Evolutionary conservation across 2,113 vertebrate species (phyloP).

Genomic region (Chaetorhynchus papuensis): DNA sequence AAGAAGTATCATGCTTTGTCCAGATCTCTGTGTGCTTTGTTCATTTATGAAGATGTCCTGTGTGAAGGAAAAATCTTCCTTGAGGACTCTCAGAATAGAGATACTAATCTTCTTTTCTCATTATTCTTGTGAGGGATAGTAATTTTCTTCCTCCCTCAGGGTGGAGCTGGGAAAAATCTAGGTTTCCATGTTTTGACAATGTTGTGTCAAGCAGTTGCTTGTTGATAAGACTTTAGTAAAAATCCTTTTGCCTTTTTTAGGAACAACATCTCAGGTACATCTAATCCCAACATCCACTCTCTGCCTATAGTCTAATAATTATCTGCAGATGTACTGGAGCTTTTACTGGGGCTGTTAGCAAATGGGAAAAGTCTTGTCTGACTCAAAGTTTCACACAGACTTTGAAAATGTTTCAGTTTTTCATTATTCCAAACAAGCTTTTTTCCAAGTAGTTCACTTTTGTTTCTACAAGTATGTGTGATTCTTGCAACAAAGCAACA

Average conservation of each 20-base stretch:
- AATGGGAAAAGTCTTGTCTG: not conserved
- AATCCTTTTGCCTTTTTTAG: not conserved
- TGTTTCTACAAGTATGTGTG: not conserved
- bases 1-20: not conserved
- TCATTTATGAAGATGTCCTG: conserved; percentile 36
- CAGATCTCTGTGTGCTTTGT: not conserved
- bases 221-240: not conserved
- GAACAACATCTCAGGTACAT: not conserved
- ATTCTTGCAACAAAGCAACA: not conserved
- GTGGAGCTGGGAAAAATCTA: not conserved
- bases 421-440: not conserved
- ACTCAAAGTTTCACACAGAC: not conserved
- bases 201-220: not conserved
- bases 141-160: not conserved
- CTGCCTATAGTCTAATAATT: not conserved
- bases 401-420: not conserved
- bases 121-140: conserved; percentile 4
- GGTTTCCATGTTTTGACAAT: not conserved
- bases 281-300: not conserved
- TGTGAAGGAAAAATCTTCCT: conserved; percentile 25
- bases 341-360: not conserved
- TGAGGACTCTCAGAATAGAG: not conserved
- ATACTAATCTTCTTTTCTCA: conserved; percentile 29
- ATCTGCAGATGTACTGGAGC: not conserved
- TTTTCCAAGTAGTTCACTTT: not conserved